phyloP scores from a whole-genome alignment of 1,140 invertebrate species.

The Sycophila sp. region DNA sequence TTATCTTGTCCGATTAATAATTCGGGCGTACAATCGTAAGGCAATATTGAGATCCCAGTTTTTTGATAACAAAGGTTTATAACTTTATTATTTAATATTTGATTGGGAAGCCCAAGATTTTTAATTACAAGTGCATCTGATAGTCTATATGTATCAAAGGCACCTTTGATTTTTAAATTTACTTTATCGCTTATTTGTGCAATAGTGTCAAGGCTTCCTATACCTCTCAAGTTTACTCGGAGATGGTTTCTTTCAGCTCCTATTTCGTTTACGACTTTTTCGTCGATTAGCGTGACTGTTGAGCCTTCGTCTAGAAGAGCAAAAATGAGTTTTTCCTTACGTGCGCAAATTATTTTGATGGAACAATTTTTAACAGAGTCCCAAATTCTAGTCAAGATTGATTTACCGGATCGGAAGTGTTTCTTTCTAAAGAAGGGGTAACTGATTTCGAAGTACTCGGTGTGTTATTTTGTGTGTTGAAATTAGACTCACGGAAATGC shows the following conservation, averaged over 20 bases:
- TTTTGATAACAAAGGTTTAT: background rate
- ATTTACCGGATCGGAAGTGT: too few relatives aligned
- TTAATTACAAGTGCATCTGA: background rate
- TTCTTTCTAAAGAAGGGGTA: too few relatives aligned
- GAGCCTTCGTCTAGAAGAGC: background rate
- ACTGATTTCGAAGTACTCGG: too few relatives aligned
- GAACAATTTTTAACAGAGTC: background rate
- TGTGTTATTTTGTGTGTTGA: too few relatives aligned
- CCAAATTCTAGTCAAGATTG: background rate
- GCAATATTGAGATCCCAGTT: background rate
- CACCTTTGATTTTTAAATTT: background rate
- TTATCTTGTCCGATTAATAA: slow-evolving; percentile 3
- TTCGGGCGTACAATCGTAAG: background rate
- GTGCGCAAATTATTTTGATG: background rate
- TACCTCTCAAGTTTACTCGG: background rate
- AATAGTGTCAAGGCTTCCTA: background rate
- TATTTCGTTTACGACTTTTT: background rate
- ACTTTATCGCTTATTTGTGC: background rate
- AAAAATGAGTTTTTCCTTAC: background rate
- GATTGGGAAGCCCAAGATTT: background rate
- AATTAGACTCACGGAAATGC: too few relatives aligned
- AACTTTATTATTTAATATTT: background rate
- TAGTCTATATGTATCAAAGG: background rate
- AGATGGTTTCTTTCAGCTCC: background rate
- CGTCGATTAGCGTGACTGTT: background rate